Evolutionary conservation across 1,140 invertebrate genomes (phyloP).

Genomic region (Campoletis sonorensis): DNA sequence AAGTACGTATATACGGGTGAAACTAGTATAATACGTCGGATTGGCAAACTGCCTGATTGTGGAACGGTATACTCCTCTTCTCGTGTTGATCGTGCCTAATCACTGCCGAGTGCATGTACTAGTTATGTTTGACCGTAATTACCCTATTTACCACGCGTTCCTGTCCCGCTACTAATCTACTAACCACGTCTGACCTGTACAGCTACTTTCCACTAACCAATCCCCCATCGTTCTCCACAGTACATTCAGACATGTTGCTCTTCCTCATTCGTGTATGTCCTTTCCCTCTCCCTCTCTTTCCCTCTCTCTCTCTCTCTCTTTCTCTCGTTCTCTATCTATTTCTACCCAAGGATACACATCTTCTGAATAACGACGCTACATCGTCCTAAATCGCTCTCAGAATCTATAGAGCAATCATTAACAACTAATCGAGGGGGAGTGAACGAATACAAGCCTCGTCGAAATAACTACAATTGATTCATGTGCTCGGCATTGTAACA

Average conservation of each 20-base stretch:
- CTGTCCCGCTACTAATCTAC: constrained; percentile 43
- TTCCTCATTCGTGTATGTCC: constrained; percentile 23
- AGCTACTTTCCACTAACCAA: constrained; percentile 23
- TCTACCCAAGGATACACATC: neutral
- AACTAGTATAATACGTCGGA: neutral
- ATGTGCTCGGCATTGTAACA: neutral
- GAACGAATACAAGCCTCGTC: neutral
- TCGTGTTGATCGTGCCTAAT: constrained; percentile 44
- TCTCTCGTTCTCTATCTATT: neutral
- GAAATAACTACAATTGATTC: neutral
- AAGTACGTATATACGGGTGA: too few relatives aligned
- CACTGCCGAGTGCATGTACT: constrained; percentile 40
- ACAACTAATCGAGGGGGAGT: neutral
- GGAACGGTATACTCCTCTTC: constrained; percentile 4
- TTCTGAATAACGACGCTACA: constrained; percentile 31
- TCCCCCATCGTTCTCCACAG: neutral
- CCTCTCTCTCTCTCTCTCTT: neutral
- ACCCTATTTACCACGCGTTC: constrained; percentile 44
- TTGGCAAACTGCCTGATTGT: constrained; percentile 45
- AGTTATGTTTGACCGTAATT: constrained; percentile 46
- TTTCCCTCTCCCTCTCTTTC: constrained; percentile 45
- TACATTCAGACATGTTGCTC: neutral
- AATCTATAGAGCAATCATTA: constrained; percentile 17
- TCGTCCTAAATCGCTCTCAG: constrained; percentile 28
- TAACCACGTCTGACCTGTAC: constrained; percentile 36